Base-by-base conservation (phyloP, 2,113 vertebrate genomes). In the Micronycteris hirsuta region DNA sequence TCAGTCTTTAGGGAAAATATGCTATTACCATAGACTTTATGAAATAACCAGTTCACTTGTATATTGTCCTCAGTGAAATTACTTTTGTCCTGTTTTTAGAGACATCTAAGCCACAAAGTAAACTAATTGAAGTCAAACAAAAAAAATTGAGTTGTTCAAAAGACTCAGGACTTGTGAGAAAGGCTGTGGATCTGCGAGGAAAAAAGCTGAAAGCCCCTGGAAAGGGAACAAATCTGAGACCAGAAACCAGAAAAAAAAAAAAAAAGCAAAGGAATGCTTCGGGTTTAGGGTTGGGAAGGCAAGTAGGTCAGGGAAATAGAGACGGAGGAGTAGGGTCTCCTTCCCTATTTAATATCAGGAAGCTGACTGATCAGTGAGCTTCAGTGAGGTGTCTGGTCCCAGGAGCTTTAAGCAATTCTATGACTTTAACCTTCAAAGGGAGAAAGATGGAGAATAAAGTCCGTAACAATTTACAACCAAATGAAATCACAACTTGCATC, bases 371-470 rank as follows among this genome's bases (percentile, higher is more conserved):
- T 1, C 4, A 14, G 22, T 73, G 63, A 92, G 36, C n/a, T 82
- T 22, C 47, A 56, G 61, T 56, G 82, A 94, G 52, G 24, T 81
- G 49, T 45, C 16, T 41, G 28, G 38, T 80, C 41, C 52, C 65
- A 86, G 86, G 52, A 52, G 5, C 54, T 82, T 92, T 73, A 87
- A 74, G 49, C 5, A 83, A 68, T 63, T 33, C 4, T 58, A 47
- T 43, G 36, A 47, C 52, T 93, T 93, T 91, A 73, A 88, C 4
- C 49, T 93, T 84, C 67, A 81, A 89, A 93, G 71, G 45, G 10
- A 94, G 71, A 84, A 94, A 92, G 70, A 80, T 56, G 38, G 52
- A 94, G 82, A 76, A 91, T 91, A 58, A 94, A 93, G 61, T 41
- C 45, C 4, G 58, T 36, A 70, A 52, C 38, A 71, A 49, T 86